These are phyloP conservation scores for Dichetophora obliterata DNA, from an alignment of 2,888 invertebrate genomes.

Conservation along the genomic window DNA sequence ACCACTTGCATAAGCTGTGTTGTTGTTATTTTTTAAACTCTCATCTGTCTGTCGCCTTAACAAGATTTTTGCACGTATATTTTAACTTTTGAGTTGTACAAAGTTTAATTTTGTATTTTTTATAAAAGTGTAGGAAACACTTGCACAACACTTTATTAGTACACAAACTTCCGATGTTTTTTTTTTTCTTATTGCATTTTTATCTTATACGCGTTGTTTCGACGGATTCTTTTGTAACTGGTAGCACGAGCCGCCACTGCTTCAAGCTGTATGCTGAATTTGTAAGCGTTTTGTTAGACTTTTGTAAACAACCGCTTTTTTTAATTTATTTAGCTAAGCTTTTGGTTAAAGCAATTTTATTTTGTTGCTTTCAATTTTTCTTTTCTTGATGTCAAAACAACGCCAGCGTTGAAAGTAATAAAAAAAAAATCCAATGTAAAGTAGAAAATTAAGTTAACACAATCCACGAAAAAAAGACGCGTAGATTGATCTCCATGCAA, in stretches of 20 bases:
- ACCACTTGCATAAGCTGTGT: no score
- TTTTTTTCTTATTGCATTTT: constrained; percentile 9
- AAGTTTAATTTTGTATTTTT: no score
- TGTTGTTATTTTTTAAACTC: no score
- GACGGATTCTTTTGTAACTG: constrained; percentile 4
- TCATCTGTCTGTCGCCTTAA: no score
- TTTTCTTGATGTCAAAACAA: background rate
- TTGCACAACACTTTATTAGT: background rate
- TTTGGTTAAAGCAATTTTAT: background rate
- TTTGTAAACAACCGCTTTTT: constrained; percentile 30
- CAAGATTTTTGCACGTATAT: no score
- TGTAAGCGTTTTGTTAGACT: background rate
- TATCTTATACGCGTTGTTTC: background rate
- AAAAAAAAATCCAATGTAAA: constrained; percentile 18
- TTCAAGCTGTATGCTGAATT: constrained; percentile 5
- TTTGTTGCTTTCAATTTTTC: background rate
- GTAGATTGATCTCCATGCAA: background rate
- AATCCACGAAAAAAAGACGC: background rate
- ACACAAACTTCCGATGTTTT: background rate
- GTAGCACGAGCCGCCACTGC: background rate
- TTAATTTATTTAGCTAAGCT: constrained; percentile 16
- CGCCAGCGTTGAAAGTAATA: constrained; percentile 17
- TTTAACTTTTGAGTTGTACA: no score
- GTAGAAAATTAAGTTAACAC: constrained; percentile 5
- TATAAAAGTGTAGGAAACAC: background rate